Evolutionary conservation across 2,113 vertebrate species (phyloP).

Genomic region (Chitala chitala): DNA sequence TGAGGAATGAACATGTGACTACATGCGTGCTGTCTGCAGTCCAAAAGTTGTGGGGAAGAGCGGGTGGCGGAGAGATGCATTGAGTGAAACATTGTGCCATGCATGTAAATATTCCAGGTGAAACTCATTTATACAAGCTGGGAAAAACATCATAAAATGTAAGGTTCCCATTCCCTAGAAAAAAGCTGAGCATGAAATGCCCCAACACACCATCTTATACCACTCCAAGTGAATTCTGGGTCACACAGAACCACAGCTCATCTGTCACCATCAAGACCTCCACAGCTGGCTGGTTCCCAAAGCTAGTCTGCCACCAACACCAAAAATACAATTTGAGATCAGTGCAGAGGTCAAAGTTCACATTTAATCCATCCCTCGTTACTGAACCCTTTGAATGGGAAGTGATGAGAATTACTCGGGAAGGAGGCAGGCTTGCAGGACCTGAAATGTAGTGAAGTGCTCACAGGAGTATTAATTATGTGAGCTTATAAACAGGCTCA

Average conservation of each 20-base stretch:
- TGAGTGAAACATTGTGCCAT: no score
- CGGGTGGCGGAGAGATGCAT: no score
- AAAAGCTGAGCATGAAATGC: not conserved
- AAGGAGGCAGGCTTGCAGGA: not conserved
- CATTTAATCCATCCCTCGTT: not conserved
- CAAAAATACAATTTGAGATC: not conserved
- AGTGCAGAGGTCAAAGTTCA: constrained; percentile 12
- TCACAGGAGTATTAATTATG: constrained; percentile 7
- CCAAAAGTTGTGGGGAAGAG: no score
- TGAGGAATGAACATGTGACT: no score
- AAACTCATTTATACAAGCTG: no score
- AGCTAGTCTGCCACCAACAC: not conserved
- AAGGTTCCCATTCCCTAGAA: no score
- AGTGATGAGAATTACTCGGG: not conserved
- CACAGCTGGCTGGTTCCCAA: not conserved
- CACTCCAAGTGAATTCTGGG: not conserved
- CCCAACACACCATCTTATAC: not conserved
- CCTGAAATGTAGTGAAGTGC: not conserved
- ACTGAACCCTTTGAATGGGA: not conserved
- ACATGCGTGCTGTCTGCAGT: no score
- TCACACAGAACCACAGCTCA: not conserved
- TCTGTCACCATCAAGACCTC: not conserved
- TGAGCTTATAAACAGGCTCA: not conserved
- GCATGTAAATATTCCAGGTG: no score
- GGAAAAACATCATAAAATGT: no score